Base-by-base conservation (phyloP, 2,797 vertebrate species). In the Threskiornis aethiopicus region DNA sequence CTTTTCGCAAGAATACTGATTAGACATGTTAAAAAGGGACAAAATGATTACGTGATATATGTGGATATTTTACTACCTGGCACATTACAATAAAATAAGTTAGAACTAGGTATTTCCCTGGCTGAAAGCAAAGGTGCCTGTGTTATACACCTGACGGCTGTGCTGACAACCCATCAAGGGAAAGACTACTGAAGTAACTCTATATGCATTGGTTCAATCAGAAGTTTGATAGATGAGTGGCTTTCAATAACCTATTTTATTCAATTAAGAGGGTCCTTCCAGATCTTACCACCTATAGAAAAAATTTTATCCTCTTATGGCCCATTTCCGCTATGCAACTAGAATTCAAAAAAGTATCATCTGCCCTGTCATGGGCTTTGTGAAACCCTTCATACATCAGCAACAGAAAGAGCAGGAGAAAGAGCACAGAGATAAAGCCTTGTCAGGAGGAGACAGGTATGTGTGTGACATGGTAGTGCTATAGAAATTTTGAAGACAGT, bases 401-500 rank as follows among this genome's bases (percentile, higher is more conserved):
- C 21, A 62, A 47, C 8, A 73, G 71, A 62, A 82, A 58, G 19
- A 91, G 19, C 21, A 71, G n/a, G 22, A 80, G 16, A 67, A 91
- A 57, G 3, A 80, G 16, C 25, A 35, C 31, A 57, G n/a, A 42
- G 13, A 55, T 15, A 61, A 85, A 47, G 42, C 3, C 29, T 87
- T 84, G 15, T 46, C 51, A n/a, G 21, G 31, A 69, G 57, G n/a
- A 65, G 9, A 65, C 13, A 26, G 16, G 8, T 78, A 11, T 42
- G n/a, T 61, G 4, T 76, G n/a, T 1, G 0, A 46, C 35, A 8
- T 5, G 4, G 10, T 35, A 41, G 12, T 35, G 12, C 47, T 73
- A 11, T 46, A 64, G 65, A 49, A 55, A 37, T 70, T 77, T 52
- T 71, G 28, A 87, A 87, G 42, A 6, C 19, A 46, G 15, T 54